phyloP scores from a whole-genome alignment of 2,888 invertebrate genomes.

The Scelioninae gen. 1 region DNA sequence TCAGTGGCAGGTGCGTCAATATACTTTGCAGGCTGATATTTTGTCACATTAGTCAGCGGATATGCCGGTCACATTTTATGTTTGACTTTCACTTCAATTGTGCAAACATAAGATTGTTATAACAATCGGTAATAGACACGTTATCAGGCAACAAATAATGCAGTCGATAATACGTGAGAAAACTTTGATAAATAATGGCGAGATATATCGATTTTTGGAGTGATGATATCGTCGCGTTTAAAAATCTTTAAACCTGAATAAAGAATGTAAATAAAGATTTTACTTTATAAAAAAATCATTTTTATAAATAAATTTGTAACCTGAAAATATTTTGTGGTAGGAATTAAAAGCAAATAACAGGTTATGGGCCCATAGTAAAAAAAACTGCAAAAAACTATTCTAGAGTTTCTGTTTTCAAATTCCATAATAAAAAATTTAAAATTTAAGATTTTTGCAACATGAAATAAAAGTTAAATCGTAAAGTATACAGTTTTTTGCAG shows the following conservation, averaged over 20 bases:
- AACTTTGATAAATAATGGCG: background rate
- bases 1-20: conserved; percentile 61
- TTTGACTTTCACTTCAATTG: conserved; percentile 62
- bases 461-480: conserved; percentile 5
- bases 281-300: background rate
- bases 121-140: conserved; percentile 44
- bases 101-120: conserved; percentile 59
- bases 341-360: no score
- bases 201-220: no score
- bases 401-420: no score
- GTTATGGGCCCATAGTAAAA: no score
- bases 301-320: no score
- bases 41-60: conserved; percentile 66
- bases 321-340: no score
- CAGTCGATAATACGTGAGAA: conserved; percentile 46
- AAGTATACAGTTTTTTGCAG: conserved; percentile 1
- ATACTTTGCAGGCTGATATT: conserved; percentile 64
- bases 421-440: no score
- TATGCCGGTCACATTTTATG: conserved; percentile 43
- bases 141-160: conserved; percentile 50
- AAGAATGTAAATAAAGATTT: background rate
- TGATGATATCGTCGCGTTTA: no score
- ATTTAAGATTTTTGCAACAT: no score
- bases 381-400: no score
- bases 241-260: no score